Evolutionary conservation across 1,140 invertebrate genomes (phyloP).

Genomic region (Saccostrea glomerata): DNA sequence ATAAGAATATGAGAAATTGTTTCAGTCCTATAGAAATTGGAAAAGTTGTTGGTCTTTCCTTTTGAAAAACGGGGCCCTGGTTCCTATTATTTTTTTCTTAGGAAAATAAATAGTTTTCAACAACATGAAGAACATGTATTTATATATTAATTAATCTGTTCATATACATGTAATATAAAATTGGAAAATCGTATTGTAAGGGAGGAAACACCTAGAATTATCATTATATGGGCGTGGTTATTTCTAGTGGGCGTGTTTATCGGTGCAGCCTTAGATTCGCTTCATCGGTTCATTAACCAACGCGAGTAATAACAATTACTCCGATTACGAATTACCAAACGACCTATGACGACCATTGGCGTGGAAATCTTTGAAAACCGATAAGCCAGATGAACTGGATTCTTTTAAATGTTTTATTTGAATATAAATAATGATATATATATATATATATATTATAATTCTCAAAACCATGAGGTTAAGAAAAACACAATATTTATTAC

Average conservation of each 20-base stretch:
- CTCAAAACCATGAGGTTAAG: background rate
- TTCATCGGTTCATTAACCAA: background rate
- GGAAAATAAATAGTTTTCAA: no score
- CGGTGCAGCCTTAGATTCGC: background rate
- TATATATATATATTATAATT: background rate
- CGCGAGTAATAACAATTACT: background rate
- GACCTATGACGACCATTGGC: background rate
- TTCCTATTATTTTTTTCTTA: no score
- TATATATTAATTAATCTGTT: no score
- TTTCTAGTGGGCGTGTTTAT: background rate
- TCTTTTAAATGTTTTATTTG: no score
- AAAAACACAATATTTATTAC: background rate
- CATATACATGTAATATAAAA: background rate
- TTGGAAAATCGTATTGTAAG: background rate
- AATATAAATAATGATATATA: background rate
- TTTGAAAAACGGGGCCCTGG: no score
- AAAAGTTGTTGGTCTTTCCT: no score
- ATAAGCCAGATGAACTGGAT: background rate
- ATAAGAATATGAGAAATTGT: no score
- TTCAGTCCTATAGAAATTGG: no score
- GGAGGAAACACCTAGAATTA: background rate
- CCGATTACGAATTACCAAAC: background rate
- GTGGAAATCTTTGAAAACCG: background rate
- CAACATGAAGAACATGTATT: no score
- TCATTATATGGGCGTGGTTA: background rate